phyloP scores from a whole-genome alignment of 2,888 invertebrate species.

The Hylaea fasciaria region DNA sequence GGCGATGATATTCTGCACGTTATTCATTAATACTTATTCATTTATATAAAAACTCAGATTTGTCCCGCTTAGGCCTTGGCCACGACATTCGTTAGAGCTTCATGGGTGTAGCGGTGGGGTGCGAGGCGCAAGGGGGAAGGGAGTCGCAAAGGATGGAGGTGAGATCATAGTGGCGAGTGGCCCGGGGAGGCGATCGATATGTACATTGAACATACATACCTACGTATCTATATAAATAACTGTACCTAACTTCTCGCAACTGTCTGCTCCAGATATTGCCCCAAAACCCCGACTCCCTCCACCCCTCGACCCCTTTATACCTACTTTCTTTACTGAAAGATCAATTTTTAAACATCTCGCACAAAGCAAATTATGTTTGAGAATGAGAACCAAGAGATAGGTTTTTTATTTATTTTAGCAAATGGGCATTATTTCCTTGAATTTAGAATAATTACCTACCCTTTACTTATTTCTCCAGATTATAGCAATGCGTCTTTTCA shows the following conservation, averaged over 20 bases:
- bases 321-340: constrained; percentile 58
- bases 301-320: constrained; percentile 58
- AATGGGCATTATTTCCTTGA: too few relatives aligned
- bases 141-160: constrained; percentile 82
- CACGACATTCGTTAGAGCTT: constrained; percentile 70
- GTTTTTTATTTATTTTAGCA: not conserved
- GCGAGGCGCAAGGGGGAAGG: constrained; percentile 59
- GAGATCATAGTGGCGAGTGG: constrained; percentile 85
- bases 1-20: too few relatives aligned
- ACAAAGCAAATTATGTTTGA: constrained; percentile 23
- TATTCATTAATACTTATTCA: not conserved
- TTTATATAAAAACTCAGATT: constrained; percentile 41
- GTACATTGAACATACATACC: constrained; percentile 82
- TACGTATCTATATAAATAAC: constrained; percentile 81
- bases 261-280: constrained; percentile 84
- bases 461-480: too few relatives aligned
- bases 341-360: constrained; percentile 48
- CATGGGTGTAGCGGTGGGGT: constrained; percentile 70
- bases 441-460: too few relatives aligned
- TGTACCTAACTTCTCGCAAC: constrained; percentile 82
- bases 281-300: constrained; percentile 75
- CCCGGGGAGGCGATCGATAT: constrained; percentile 84
- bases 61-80: constrained; percentile 44
- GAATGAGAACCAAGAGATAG: constrained; percentile 1
- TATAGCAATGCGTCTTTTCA: too few relatives aligned